phyloP scores from a whole-genome alignment of 2,888 invertebrate genomes.

The Brachynemurus nebulosus region DNA sequence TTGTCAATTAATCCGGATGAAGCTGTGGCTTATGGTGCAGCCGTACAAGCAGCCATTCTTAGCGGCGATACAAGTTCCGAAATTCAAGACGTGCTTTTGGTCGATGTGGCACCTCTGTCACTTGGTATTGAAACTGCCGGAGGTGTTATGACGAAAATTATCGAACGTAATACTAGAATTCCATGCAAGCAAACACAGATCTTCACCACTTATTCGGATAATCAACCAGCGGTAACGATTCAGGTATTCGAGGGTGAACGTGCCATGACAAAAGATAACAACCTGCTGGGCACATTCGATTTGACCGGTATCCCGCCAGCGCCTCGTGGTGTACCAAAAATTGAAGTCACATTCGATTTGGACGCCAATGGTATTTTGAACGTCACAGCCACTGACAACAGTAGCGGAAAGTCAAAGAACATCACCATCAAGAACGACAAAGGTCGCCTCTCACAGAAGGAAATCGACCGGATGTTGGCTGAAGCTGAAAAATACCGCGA shows the following conservation, averaged over 20 bases:
- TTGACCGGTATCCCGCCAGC: slow-evolving; percentile 55
- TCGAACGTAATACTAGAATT: slow-evolving; percentile 41
- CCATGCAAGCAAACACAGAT: slow-evolving; percentile 41
- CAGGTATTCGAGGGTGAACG: slow-evolving; percentile 57
- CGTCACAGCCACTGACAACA: slow-evolving; percentile 39
- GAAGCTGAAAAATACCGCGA: slow-evolving; percentile 61
- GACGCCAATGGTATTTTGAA: slow-evolving; percentile 60
- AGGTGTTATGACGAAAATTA: slow-evolving; percentile 58
- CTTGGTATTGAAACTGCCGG: slow-evolving; percentile 68
- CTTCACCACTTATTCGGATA: slow-evolving; percentile 55
- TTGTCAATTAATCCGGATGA: slow-evolving; percentile 30
- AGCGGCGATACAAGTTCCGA: slow-evolving; percentile 41
- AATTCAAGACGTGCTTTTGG: slow-evolving; percentile 59
- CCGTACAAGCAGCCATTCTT: slow-evolving; percentile 28
- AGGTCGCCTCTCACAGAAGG: slow-evolving; percentile 63
- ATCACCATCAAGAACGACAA: slow-evolving; percentile 75
- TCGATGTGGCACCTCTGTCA: slow-evolving; percentile 54
- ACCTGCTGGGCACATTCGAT: slow-evolving; percentile 49
- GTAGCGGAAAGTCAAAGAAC: slow-evolving; percentile 51
- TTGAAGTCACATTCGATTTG: slow-evolving; percentile 57
- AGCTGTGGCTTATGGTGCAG: slow-evolving; percentile 30
- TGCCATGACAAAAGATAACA: slow-evolving; percentile 70
- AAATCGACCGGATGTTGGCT: slow-evolving; percentile 65
- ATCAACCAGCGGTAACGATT: slow-evolving; percentile 46
- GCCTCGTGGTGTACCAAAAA: slow-evolving; percentile 51